Percentiles rank a stretch among this genome's conserved stretches.
Evolutionary conservation across 1,140 invertebrate genomes (phyloP).

Genomic region (Drosophila pectinifera): DNA sequence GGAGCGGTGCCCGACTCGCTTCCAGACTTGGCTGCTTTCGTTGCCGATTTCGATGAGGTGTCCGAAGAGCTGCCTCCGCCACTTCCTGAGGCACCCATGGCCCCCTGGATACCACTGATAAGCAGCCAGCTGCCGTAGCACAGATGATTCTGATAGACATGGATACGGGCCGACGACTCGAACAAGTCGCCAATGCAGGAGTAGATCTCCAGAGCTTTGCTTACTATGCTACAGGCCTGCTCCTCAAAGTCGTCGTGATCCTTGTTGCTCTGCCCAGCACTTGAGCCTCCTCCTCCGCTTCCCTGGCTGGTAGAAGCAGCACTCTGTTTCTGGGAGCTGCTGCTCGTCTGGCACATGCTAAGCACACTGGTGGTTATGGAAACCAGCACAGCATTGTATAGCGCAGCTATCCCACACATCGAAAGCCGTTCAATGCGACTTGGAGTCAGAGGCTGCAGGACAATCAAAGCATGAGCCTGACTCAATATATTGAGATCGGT

Average conservation of each 20-base stretch:
- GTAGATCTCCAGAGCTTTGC: conserved; percentile 92
- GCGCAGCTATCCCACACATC: conserved; percentile 90
- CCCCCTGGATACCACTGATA: conserved; percentile 92
- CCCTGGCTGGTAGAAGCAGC: conserved; percentile 50
- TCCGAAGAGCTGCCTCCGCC: conserved; percentile 30
- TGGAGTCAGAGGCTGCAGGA: conserved; percentile 92
- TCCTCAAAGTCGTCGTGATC: conserved; percentile 80
- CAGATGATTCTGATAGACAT: conserved; percentile 95
- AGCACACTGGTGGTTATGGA: conserved; percentile 87
- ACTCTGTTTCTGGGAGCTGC: conserved; percentile 72
- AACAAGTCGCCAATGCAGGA: conserved; percentile 92
- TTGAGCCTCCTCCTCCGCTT: conserved; percentile 33
- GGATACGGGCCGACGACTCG: conserved; percentile 92
- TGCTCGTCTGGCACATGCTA: conserved; percentile 74
- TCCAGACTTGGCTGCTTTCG: conserved; percentile 30
- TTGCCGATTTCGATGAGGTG: conserved; percentile 18
- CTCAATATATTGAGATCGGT: conserved; percentile 94
- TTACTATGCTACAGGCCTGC: conserved; percentile 83
- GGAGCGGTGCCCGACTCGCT: conserved; percentile 36
- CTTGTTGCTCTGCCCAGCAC: conserved; percentile 39
- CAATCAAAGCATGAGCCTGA: conserved; percentile 92
- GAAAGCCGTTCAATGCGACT: conserved; percentile 92
- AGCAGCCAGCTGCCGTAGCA: conserved; percentile 95
- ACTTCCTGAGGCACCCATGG: conserved; percentile 85
- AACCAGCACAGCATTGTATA: conserved; percentile 92